Percentiles rank a stretch among this genome's conserved stretches.
phyloP scores from a whole-genome alignment of 2,113 vertebrate species.

The Propithecus coquereli region DNA sequence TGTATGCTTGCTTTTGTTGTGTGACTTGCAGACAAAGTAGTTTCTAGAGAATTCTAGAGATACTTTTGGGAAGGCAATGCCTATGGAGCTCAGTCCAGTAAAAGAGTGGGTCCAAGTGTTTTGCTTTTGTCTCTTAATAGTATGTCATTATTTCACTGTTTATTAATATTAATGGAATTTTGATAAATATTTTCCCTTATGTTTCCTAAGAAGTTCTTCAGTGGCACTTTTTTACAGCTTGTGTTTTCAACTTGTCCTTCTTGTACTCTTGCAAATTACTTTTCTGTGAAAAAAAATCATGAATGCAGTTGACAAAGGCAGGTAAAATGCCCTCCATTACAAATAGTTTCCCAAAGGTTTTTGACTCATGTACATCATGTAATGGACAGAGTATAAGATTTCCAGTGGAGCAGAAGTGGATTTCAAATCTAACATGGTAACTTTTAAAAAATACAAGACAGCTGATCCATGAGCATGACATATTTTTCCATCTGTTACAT shows the following conservation, averaged over 20 bases:
- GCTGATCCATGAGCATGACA: no score
- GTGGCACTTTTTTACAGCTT: background rate
- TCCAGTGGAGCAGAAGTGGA: background rate
- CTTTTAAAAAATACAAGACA: background rate
- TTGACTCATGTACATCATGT: background rate
- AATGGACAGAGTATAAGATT: background rate
- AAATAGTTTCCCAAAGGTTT: background rate
- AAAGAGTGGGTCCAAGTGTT: background rate
- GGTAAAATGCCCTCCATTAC: background rate
- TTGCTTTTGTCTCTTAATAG: background rate
- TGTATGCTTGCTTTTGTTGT: background rate
- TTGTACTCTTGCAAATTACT: background rate
- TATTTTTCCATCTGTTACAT: no score
- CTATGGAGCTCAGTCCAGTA: background rate
- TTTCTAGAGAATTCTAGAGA: background rate
- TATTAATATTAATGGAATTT: conserved; percentile 2
- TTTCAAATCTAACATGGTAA: background rate
- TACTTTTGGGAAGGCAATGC: background rate
- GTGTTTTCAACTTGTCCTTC: background rate
- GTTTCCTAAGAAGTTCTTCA: background rate
- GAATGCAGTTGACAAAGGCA: background rate
- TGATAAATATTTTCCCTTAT: background rate
- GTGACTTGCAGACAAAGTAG: background rate
- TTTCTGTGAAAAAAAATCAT: background rate
- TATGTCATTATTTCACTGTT: background rate